phyloP scores from a whole-genome alignment of 2,888 invertebrate genomes.

The Syritta pipiens region DNA sequence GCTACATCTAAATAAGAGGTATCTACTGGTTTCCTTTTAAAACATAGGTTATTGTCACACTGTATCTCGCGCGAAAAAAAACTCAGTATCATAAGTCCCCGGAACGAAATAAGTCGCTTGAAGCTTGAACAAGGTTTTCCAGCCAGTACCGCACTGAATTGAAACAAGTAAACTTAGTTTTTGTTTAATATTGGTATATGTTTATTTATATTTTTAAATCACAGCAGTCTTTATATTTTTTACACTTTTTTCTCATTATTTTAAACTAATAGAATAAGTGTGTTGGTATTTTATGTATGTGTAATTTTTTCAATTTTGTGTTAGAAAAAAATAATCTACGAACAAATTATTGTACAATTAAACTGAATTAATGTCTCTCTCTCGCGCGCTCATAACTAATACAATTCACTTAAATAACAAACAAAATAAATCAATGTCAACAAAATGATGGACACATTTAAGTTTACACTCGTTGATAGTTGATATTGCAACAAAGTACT shows the following conservation, averaged over 20 bases:
- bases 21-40: no score
- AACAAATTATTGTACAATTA: slow-evolving; percentile 31
- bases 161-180: slow-evolving; percentile 19
- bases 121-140: neutral
- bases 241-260: slow-evolving; percentile 39
- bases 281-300: slow-evolving; percentile 39
- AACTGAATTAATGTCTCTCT: slow-evolving; percentile 21
- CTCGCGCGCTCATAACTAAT: no score
- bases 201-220: slow-evolving; percentile 77
- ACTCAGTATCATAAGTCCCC: no score
- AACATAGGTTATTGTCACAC: no score
- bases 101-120: no score
- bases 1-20: no score
- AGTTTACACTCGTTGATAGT: slow-evolving; percentile 57
- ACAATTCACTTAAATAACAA: neutral
- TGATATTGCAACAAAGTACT: slow-evolving; percentile 39
- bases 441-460: slow-evolving; percentile 11
- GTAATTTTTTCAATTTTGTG: slow-evolving; percentile 24
- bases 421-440: slow-evolving; percentile 16
- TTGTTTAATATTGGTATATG: slow-evolving; percentile 69
- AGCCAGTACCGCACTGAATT: neutral
- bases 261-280: slow-evolving; percentile 53
- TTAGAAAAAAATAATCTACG: slow-evolving; percentile 16
- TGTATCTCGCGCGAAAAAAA: no score
- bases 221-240: slow-evolving; percentile 78